phyloP scores from a whole-genome alignment of 2,888 invertebrate genomes.

The Trachelus iudaicus region DNA sequence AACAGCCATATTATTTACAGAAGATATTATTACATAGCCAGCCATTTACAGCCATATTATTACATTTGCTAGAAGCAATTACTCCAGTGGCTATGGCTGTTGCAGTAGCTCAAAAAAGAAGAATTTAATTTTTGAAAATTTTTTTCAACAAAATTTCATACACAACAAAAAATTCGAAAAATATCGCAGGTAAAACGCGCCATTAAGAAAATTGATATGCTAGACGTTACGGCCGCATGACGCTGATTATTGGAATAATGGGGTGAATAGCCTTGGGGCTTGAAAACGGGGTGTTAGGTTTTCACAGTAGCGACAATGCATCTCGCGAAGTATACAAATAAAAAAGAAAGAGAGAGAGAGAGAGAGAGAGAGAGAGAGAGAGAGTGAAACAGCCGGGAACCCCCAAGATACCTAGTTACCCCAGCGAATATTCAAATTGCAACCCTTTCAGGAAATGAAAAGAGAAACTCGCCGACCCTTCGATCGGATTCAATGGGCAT shows the following conservation, averaged over 20 bases:
- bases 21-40: too few relatives aligned
- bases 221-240: constrained; percentile 37
- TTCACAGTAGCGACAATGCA: constrained; percentile 55
- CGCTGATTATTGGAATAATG: constrained; percentile 65
- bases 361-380: constrained; percentile 27
- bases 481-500: constrained; percentile 66
- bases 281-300: constrained; percentile 62
- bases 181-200: neutral
- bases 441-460: constrained; percentile 54
- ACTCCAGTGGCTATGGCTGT: neutral
- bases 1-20: too few relatives aligned
- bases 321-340: constrained; percentile 63
- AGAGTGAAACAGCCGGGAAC: constrained; percentile 28
- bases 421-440: constrained; percentile 65
- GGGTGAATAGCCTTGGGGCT: constrained; percentile 59
- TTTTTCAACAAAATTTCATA: too few relatives aligned
- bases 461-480: constrained; percentile 59
- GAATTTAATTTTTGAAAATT: too few relatives aligned
- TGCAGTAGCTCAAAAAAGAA: neutral
- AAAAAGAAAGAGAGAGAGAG: constrained; percentile 37
- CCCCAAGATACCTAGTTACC: constrained; percentile 63
- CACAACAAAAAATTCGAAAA: neutral
- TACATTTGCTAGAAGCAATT: too few relatives aligned
- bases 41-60: too few relatives aligned
- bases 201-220: neutral